phyloP scores from a whole-genome alignment of 2,797 vertebrate genomes.

The Strix occidentalis region DNA sequence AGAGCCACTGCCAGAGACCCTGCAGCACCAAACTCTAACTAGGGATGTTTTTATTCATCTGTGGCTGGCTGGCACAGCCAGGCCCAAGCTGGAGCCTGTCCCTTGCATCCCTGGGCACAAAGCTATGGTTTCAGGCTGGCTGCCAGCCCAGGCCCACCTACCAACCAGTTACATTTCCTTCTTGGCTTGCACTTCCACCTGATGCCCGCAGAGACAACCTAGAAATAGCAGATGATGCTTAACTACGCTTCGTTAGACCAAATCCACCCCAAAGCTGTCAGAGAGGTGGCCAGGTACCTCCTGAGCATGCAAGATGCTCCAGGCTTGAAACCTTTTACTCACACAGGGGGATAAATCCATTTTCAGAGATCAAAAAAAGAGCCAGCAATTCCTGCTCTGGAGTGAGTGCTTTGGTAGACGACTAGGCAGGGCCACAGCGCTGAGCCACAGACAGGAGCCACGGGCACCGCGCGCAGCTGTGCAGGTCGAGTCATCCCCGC shows the following conservation, averaged over 20 bases:
- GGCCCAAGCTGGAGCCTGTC: neutral
- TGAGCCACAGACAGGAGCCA: neutral
- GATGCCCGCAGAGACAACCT: neutral
- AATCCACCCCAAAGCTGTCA: neutral
- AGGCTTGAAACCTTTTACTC: neutral
- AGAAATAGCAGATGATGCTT: neutral
- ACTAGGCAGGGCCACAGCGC: neutral
- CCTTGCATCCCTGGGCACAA: neutral
- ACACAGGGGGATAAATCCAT: rapidly evolving
- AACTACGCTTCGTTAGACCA: neutral
- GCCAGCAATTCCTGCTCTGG: neutral
- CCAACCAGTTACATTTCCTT: neutral
- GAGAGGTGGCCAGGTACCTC: neutral
- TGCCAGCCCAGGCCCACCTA: neutral
- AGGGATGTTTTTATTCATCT: rapidly evolving
- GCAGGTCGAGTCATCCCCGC: rapidly evolving
- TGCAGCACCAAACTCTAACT: neutral
- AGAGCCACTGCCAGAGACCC: neutral
- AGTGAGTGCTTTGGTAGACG: rapidly evolving
- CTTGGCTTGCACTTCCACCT: neutral
- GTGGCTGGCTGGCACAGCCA: neutral
- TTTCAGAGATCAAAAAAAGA: neutral
- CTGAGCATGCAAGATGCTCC: neutral
- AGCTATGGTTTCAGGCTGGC: neutral
- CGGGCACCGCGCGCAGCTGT: rapidly evolving